Conservation (phyloP, 92 coral and sea anemone species). For the Heteractis magnifica region DNA sequence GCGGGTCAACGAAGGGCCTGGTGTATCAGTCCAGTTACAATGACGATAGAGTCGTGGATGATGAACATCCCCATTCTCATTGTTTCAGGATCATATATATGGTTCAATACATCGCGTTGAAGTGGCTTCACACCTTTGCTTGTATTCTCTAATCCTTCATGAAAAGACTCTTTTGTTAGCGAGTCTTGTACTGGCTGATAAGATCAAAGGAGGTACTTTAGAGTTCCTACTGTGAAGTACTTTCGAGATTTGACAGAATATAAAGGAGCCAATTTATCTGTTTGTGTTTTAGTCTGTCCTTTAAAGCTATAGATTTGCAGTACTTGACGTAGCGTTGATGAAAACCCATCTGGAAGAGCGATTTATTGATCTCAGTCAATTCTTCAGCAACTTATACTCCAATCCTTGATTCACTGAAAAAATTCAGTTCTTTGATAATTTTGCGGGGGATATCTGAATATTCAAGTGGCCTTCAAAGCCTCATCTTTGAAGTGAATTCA, state of each 20-base stretch:
- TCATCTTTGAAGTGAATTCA: background rate
- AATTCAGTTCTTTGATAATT: too few species aligned
- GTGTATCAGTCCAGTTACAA: too few species aligned
- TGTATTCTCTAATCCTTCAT: background rate
- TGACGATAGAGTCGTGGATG: too few species aligned
- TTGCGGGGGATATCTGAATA: too few species aligned
- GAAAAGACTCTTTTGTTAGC: background rate
- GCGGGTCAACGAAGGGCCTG: too few species aligned
- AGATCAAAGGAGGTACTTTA: constrained; percentile 8
- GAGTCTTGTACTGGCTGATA: background rate
- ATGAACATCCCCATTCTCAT: background rate
- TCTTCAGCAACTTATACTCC: too few species aligned
- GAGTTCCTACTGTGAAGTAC: background rate
- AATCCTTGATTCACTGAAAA: too few species aligned
- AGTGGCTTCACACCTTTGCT: background rate
- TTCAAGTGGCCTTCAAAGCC: too few species aligned
- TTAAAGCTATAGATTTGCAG: background rate
- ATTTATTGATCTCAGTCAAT: too few species aligned
- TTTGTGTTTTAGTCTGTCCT: background rate
- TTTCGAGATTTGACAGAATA: background rate
- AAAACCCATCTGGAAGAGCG: background rate
- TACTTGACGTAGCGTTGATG: background rate
- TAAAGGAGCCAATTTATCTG: background rate
- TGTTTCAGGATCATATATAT: background rate
- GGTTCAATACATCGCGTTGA: background rate